Conservation (phyloP, 2,113 vertebrate species). For the Prunella himalayana region DNA sequence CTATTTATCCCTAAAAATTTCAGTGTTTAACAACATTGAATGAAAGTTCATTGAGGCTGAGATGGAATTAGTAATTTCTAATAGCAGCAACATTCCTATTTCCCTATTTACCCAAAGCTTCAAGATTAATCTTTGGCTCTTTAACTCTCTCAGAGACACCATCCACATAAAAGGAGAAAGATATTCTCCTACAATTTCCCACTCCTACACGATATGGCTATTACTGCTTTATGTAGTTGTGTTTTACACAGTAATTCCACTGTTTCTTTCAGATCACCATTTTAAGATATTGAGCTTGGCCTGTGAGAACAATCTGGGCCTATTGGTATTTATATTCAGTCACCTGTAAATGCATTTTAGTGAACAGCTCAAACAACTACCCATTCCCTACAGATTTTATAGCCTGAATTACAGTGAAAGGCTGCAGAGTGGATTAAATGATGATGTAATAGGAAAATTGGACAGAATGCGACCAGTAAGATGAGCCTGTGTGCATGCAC, state of each 20-base stretch:
- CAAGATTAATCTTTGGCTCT: background rate
- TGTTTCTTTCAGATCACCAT: background rate
- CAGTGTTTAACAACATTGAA: background rate
- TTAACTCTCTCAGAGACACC: background rate
- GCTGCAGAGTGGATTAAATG: background rate
- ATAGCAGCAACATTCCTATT: background rate
- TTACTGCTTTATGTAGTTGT: background rate
- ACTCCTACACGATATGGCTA: background rate
- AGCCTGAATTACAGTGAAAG: background rate
- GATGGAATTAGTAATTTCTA: background rate
- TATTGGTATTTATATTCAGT: background rate
- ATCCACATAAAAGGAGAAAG: background rate
- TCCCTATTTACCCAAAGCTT: background rate
- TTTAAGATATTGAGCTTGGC: background rate
- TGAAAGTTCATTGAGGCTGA: background rate
- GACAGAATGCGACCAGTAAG: background rate
- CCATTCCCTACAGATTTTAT: background rate
- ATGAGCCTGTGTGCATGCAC: background rate
- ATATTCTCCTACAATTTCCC: background rate
- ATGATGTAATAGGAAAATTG: background rate
- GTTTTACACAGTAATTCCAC: background rate
- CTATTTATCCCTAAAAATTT: background rate
- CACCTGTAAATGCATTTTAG: background rate
- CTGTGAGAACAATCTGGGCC: background rate
- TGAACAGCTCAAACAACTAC: background rate